Evolutionary conservation across 2,797 vertebrate species (phyloP), one percentile per base, ranked within the genome.

Genomic region (Sarcophilus harrisii): DNA sequence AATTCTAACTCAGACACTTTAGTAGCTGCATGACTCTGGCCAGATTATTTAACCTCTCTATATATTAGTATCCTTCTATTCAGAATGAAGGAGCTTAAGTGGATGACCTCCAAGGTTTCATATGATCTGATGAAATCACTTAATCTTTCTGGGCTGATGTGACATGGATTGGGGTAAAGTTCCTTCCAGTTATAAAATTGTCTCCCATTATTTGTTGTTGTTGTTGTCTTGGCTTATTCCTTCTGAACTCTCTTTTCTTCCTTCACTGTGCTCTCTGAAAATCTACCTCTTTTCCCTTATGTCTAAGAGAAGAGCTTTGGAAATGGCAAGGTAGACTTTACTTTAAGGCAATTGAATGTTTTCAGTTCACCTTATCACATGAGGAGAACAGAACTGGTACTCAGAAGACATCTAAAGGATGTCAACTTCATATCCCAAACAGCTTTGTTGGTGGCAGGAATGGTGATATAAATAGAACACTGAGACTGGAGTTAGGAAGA

Each of bases 361-460:
- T 52, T 55, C 57, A 6, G 24, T 73, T 55, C 10, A 11, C 10
- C 54, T 55, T 5, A 55, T 97, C 54, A 52, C 52, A 28, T 58
- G 87, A 92, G 30, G 90, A 94, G 95, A 66, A 66, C 32, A 94
- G 38, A 94, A 0, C 10, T 92, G 30, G 55, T 60, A 57, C 95
- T 93, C 94, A 94, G 91, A 73, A 93, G 91, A 92, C 91, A 62
- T 97, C 92, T 14, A 60, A 95, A 96, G 90, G 12, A 27, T 60
- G 58, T 55, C 94, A 87, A 13, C 73, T 24, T 57, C 52, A 93
- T 92, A 93, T 90, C 16, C 73, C 54, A 91, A 94, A n/a, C 32
- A 96, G 93, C 12, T 57, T 66, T 66, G 38, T 27, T 92, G 54
- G 90, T 91, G 49, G 8, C 2, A 73, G 8, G 21, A 24, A 1